Base-by-base conservation (phyloP, 1,140 invertebrate genomes). In the Choristoneura fumiferana region DNA sequence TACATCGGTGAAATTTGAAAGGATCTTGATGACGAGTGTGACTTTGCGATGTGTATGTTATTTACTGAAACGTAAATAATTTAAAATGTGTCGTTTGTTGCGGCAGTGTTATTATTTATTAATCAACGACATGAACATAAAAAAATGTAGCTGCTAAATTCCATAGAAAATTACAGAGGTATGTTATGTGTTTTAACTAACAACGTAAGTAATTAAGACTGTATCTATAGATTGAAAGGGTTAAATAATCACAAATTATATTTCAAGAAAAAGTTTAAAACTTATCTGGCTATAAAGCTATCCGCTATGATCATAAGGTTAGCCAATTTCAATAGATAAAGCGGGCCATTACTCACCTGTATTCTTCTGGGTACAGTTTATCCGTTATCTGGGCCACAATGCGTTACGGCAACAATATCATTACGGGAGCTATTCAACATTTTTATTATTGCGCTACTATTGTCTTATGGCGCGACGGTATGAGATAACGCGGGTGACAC, bases 391-490 rank as follows among this genome's bases (percentile, higher is more conserved):
- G 58, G 69, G 59, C 45, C 62, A 73, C 81, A 82, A 84, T 86
- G 81, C 76, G 77, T 86, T 78, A 79, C 80, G 56, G 74, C 75
- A 81, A 78, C 79, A 84, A 81, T 84, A 87, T 86, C 79, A 83
- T 85, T 83, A 84, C 84, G 76, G 69, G 71, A 78, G 82, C 85
- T 83, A 88, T 88, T 88, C 85, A 87, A 85, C 85, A 88, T 88
- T 88, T 88, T 88, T 88, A 88, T 87, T 87, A 88, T 88, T 88
- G 80, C 76, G 66, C 78, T 85, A 88, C 85, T 84, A 88, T 88
- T 87, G 84, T 87, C 84, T 85, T 85, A 86, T 81, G 81, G 81
- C 83, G 81, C 82, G 81, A 84, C 82, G 73, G 57, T 68, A 53
- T 29, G 63, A 76, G 85, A 88, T 88, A 87, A 83, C 79, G 60